A percentile compares a stretch with the other conserved stretches of the same genome.
Conservation (phyloP, 2,113 vertebrate genomes). For the Gadus chalcogrammus region DNA sequence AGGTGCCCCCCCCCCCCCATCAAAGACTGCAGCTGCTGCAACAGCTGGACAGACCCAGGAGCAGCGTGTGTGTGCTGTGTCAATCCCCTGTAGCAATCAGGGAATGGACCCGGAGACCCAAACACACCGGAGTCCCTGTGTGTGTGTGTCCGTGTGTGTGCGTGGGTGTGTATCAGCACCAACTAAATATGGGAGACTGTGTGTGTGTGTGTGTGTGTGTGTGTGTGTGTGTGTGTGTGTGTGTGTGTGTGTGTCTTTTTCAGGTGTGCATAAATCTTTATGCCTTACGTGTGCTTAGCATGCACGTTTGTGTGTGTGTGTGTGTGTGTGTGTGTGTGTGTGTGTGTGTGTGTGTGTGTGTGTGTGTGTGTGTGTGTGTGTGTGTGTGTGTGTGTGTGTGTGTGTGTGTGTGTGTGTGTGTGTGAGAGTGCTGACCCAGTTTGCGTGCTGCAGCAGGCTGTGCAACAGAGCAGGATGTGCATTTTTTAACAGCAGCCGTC, state of each 20-base stretch:
- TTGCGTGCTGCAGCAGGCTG: conserved; percentile 62
- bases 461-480: conserved; percentile 63
- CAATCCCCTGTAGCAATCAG: too few relatives aligned
- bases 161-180: too few relatives aligned
- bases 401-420: conserved; percentile 2
- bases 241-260: conserved; percentile 13
- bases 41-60: too few relatives aligned
- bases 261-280: neutral
- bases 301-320: conserved; percentile 8
- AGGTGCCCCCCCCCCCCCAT: too few relatives aligned
- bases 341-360: neutral
- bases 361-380: neutral
- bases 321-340: conserved; percentile 7
- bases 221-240: conserved; percentile 3
- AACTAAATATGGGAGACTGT: neutral
- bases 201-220: conserved; percentile 19
- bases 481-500: conserved; percentile 66
- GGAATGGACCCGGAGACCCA: too few relatives aligned
- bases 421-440: conserved; percentile 46
- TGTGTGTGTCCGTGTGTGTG: conserved; percentile 17
- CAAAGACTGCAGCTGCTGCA: too few relatives aligned
- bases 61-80: too few relatives aligned
- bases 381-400: neutral
- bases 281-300: neutral
- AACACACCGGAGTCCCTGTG: neutral